Evolutionary conservation across 2,888 invertebrate species (phyloP), one percentile per base, ranked within the genome.

Genomic region (Eugnorisma glareosa): DNA sequence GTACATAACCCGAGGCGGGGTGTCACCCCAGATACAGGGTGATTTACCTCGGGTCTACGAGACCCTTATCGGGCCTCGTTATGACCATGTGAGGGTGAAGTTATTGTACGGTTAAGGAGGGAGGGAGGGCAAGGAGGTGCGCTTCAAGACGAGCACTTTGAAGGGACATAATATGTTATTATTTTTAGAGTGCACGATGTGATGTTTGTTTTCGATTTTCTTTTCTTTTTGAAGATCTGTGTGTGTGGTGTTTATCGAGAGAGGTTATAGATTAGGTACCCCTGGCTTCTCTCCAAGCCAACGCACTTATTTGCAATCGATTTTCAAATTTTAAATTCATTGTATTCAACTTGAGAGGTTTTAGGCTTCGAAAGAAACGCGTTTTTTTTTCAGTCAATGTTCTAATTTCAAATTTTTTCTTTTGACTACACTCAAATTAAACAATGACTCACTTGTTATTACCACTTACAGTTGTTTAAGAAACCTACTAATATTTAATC

Each of bases 71-170:
- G 93, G 92, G 93, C 91, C 94, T 95, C 96, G 96, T 96, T 96
- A 96, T 96, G 96, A 96, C 96, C 96, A 96, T 96, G 96, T 96
- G 96, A 96, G 96, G 96, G 96, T 93, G 95, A 93, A 93, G 94
- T 94, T 94, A 95, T 94, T 94, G 94, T 94, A 92, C 92, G 90
- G 91, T 89, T 90, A 83, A 72, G 77, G 83, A 89, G 75, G 90
- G 91, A 92, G 91, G 81, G 89, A 75, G 82, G 90, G 89, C 88
- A 87, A 88, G 91, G 89, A 89, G 89, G 84, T 85, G 79, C 82
- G 86, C 88, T 87, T 84, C 86, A 79, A 84, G 89, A 88, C 91
- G 92, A 92, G 92, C 93, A 93, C 94, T 94, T 93, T 92, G 91
- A 92, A 94, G 93, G 94, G 95, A 95, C 95, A 94, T 95, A 94